Base-by-base conservation (phyloP, 2,888 invertebrate genomes). In the Cheilosia pagana region DNA sequence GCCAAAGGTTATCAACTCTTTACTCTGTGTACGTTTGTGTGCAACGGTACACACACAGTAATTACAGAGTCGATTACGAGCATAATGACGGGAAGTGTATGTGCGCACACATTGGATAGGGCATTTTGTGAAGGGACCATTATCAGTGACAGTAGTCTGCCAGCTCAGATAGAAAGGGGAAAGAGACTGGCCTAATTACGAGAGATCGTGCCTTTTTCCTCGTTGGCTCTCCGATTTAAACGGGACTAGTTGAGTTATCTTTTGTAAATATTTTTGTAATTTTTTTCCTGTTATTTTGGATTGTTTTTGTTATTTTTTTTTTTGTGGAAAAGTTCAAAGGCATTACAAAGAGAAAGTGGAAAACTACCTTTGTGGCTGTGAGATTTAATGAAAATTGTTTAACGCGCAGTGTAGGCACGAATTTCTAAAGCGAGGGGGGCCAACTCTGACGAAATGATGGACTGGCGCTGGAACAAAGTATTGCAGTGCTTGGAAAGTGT, bases 1-100 rank as follows among this genome's bases (percentile, higher is more conserved):
- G 53, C 12, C 60, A 82, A 65, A 77, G 82, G 82, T 82, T 77
- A 82, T 82, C 82, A 65, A 71, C 48, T 55, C 43, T 25, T 50
- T 52, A 35, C 31, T 39, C 43, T n/a, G 35, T 35, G 10, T 35
- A 10, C 10, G 8, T 31, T n/a, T 45, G 8, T 74, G 41, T 55
- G 43, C 31, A 21, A 28, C n/a, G 8, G n/a, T 19, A 21, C 4
- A 12, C 6, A 25, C 25, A 25, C n/a, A 21, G 19, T 75, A 57
- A 59, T 67, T 67, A 59, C 23, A 23, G 39, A 43, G 28, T 59
- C 65, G 65, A 57, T 65, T 75, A 57, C 52, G 57, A 21, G 28
- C 57, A 57, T 50, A 75, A 59, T 55, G 39, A 60, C 39, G 65
- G 50, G 75, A 23, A 21, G 50, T 23, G 50, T 55, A 8, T 28